Conservation (phyloP, 37 sponge, comb jelly and placozoan genomes). For the Ianthella basta region DNA sequence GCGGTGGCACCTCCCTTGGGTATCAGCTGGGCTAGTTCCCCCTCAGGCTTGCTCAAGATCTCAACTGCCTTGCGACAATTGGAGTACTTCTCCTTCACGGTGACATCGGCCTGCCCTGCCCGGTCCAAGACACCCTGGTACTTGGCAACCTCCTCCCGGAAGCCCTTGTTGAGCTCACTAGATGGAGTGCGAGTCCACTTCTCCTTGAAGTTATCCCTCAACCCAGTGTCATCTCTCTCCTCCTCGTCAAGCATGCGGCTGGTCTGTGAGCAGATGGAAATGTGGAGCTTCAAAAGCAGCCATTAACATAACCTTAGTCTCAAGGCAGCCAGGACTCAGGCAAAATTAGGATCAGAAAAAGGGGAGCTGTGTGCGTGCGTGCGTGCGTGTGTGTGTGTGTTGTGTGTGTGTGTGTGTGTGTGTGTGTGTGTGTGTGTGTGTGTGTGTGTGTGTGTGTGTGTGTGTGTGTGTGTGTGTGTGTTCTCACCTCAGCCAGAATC, state of each 20-base stretch:
- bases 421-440: not conserved
- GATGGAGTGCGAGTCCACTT: slow-evolving; percentile 89
- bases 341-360: too few species aligned
- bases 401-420: too few species aligned
- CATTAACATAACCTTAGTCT: too few species aligned
- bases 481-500: slow-evolving; percentile 76
- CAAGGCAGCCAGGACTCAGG: too few species aligned
- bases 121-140: slow-evolving; percentile 60
- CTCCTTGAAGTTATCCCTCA: slow-evolving; percentile 76
- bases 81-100: slow-evolving; percentile 85
- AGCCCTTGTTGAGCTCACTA: slow-evolving; percentile 64
- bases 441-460: not conserved
- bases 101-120: slow-evolving; percentile 77
- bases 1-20: slow-evolving; percentile 65
- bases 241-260: slow-evolving; percentile 82
- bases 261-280: slow-evolving; percentile 48
- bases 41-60: slow-evolving; percentile 62
- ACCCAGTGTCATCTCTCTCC: slow-evolving; percentile 80
- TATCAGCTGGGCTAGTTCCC: slow-evolving; percentile 42
- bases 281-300: not conserved
- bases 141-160: slow-evolving; percentile 72
- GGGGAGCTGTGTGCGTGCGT: too few species aligned
- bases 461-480: not conserved
- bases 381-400: too few species aligned
- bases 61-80: slow-evolving; percentile 60